Conservation (phyloP, 2,888 invertebrate species). For the Dromius quadrimaculatus region DNA sequence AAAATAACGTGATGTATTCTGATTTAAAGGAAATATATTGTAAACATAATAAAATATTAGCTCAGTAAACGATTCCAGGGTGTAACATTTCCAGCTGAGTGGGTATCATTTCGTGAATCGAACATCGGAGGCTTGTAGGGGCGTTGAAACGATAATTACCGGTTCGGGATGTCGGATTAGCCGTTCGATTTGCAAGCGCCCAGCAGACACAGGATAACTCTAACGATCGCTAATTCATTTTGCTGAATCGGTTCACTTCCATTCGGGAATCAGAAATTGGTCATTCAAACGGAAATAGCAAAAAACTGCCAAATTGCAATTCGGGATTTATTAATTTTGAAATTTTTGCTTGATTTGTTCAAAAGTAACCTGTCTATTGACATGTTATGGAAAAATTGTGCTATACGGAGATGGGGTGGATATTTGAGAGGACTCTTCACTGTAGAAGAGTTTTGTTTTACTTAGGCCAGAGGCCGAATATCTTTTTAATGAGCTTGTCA, state of each 20-base stretch:
- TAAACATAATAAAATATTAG: background rate
- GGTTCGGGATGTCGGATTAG: constrained; percentile 43
- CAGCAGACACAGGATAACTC: constrained; percentile 20
- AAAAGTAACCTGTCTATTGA: too few relatives aligned
- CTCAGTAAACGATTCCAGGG: background rate
- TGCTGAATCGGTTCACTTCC: constrained; percentile 40
- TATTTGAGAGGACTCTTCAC: too few relatives aligned
- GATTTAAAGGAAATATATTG: too few relatives aligned
- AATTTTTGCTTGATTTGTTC: background rate
- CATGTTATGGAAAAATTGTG: too few relatives aligned
- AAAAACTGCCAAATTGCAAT: constrained; percentile 31
- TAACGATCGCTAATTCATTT: constrained; percentile 40
- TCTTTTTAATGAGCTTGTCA: too few relatives aligned
- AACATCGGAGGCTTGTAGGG: background rate
- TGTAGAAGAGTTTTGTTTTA: too few relatives aligned
- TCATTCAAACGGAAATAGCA: constrained; percentile 1
- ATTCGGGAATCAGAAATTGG: constrained; percentile 1
- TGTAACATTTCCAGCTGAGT: background rate
- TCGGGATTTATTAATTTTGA: constrained; percentile 22
- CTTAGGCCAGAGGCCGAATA: too few relatives aligned
- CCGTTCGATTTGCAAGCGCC: constrained; percentile 36
- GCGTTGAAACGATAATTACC: constrained; percentile 40
- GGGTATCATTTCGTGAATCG: background rate
- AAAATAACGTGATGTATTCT: too few relatives aligned
- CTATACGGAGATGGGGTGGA: too few relatives aligned